Base-by-base conservation (phyloP, 2,888 invertebrate genomes). In the Drosophila mimica region DNA sequence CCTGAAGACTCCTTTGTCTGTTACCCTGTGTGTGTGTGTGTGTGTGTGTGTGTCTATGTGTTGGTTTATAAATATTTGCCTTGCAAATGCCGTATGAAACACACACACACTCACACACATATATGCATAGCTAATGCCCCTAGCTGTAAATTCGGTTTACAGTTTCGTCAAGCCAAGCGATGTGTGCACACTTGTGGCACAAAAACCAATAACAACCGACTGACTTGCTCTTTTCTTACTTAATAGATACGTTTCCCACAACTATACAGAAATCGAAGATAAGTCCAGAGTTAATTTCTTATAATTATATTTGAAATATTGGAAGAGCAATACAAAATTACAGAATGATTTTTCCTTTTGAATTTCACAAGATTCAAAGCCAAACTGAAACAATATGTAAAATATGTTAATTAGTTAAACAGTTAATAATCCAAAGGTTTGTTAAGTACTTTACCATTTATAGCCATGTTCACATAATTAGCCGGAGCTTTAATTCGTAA, bases 31-130 rank as follows among this genome's bases (percentile, higher is more conserved):
- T 52, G 59, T 38, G 38, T 40, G 46, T n/a, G 15, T 38, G 38
- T 38, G 38, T 38, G 17, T 40, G 58, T 46, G 60, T 67, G 62
- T 76, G 58, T 63, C 59, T 54, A 33, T 83, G 74, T 75, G 76
- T 81, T 81, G 86, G 76, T 77, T 86, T 86, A 74, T 77, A 86
- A 88, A 88, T 90, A 90, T 88, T 88, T 88, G 79, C 74, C 76
- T 88, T 82, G 78, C 87, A 84, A 81, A 79, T 83, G 75, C 79
- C 64, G 59, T 69, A 74, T 64, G 74, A 53, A 66, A 62, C 48
- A 59, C 57, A 58, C 49, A 43, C 31, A 7, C 57, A 36, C 51
- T 11, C 52, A 36, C 57, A 28, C 57, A 31, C 15, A 43, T 5
- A 36, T 43, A 43, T n/a, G 25, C 36, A 33, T 38, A 34, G 70